Percentiles rank a stretch among this genome's conserved stretches.
phyloP scores from a whole-genome alignment of 1,140 invertebrate species.

The Cyrtorhinus lividipennis region DNA sequence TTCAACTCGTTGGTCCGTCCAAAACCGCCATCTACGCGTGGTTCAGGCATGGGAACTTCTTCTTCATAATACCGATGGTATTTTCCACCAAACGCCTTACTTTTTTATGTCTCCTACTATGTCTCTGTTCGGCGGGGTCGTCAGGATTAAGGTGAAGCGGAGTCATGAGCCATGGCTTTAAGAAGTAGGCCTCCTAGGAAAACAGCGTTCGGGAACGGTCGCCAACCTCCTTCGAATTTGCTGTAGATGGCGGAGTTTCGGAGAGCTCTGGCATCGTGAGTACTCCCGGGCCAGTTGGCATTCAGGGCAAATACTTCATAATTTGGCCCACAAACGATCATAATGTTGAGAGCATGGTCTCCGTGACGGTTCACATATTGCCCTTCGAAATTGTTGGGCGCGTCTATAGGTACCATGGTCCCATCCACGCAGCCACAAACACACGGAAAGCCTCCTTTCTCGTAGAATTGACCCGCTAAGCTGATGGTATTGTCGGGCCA shows the following conservation, averaged over 20 bases:
- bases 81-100: no score
- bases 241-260: slow-evolving; percentile 17
- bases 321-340: slow-evolving; percentile 25
- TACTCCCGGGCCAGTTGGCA: slow-evolving; percentile 24
- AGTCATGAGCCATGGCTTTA: neutral
- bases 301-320: slow-evolving; percentile 23
- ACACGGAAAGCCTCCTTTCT: slow-evolving; percentile 7
- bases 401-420: slow-evolving; percentile 25
- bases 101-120: no score
- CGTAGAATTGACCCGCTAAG: slow-evolving; percentile 17
- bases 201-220: neutral
- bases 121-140: neutral
- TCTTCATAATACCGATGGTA: no score
- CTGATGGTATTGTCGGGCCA: slow-evolving; percentile 19
- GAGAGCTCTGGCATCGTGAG: slow-evolving; percentile 25
- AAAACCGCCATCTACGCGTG: no score
- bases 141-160: neutral
- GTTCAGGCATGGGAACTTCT: no score
- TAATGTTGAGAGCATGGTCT: slow-evolving; percentile 25
- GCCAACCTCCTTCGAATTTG: neutral
- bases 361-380: slow-evolving; percentile 25
- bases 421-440: slow-evolving; percentile 21
- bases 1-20: no score
- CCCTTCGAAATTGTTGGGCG: slow-evolving; percentile 22
- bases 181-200: slow-evolving; percentile 11